Base-by-base conservation (phyloP, 2,113 vertebrate species). In the Hepsetus odoe region DNA sequence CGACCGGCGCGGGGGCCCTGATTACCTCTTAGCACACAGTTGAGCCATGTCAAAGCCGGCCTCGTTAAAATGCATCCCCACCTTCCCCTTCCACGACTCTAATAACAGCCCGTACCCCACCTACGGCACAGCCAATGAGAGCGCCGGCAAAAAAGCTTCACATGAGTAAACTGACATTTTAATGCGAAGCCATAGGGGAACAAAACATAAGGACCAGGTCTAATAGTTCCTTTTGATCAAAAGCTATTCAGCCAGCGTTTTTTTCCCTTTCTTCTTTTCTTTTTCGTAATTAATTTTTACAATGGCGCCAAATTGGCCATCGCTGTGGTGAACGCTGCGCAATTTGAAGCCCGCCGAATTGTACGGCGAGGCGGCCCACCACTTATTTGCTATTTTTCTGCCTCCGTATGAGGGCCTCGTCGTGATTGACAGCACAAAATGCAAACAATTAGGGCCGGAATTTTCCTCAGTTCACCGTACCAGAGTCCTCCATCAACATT, bases 11-110 rank as follows among this genome's bases (percentile, higher is more conserved):
- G 77, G 62, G 59, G 89, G 86, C 90, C 87, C 89, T 93, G 93
- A 94, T 93, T 94, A 92, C 92, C 89, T 92, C 91, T 93, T 89
- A 91, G 89, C 79, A 80, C 90, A 86, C 88, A 89, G 88, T 85
- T 82, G 83, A 88, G 89, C 86, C 89, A 81, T 86, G 89, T 87
- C 89, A 87, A 87, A 71, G 83, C 81, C 81, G 85, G 79, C 86
- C 89, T 88, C 82, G 88, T 92, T 91, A 89, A 91, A 92, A 93
- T 90, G 88, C 87, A 90, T 88, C 86, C 87, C 86, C 84, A 86
- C 33, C 86, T 87, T 84, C 84, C n/a, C 85, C 77, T 87, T 86
- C 86, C 84, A 85, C 74, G 61, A 53, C 82, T 86, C 85, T 89
- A 91, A 90, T 89, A 91, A 88, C 83, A 86, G 87, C 87, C 74